Evolutionary conservation across 2,888 invertebrate species (phyloP), one percentile per base, ranked within the genome.

Genomic region (Cabera pusaria): DNA sequence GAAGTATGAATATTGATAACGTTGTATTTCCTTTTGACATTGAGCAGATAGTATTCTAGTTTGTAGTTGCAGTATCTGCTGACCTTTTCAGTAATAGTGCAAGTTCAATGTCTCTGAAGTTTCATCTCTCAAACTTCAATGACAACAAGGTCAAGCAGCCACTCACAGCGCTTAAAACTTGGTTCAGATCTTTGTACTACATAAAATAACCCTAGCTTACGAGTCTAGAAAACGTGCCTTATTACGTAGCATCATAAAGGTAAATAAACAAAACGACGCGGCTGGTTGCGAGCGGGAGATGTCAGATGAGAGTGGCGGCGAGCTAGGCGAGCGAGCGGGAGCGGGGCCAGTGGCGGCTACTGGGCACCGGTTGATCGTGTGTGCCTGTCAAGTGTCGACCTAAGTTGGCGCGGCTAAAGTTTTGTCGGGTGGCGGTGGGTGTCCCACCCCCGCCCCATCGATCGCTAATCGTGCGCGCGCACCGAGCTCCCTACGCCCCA

Each of bases 401-500:
- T 56, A 80, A 82, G 74, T 82, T 78, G 75, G 65, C 71, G 65
- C 55, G 68, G 62, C 68, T 52, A 78, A 83, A 80, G 73, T 84
- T 82, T 52, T 69, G 72, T 64, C 66, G 64, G 66, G 67, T 67
- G 64, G 25, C 61, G 66, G 65, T 59, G 62, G 57, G 52, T 47
- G 47, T 56, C 19, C 38, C 64, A 55, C 54, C 59, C 65, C 70
- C 53, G 71, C 76, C 70, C 56, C 71, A 73, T 73, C 81, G 85
- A 86, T 83, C 85, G 80, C 69, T 69, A 65, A 43, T 58, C 64
- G 71, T 64, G 84, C 84, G 86, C 84, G 85, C 85, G 85, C 83
- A 81, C 60, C 14, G 4, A 10, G 72, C 60, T 69, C 72, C 54
- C 47, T 52, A 49, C 35, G n/a, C 47, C 42, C 42, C 47, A 17